phyloP scores from a whole-genome alignment of 92 coral and sea anemone species.

The Umimayanthus chanpuru region DNA sequence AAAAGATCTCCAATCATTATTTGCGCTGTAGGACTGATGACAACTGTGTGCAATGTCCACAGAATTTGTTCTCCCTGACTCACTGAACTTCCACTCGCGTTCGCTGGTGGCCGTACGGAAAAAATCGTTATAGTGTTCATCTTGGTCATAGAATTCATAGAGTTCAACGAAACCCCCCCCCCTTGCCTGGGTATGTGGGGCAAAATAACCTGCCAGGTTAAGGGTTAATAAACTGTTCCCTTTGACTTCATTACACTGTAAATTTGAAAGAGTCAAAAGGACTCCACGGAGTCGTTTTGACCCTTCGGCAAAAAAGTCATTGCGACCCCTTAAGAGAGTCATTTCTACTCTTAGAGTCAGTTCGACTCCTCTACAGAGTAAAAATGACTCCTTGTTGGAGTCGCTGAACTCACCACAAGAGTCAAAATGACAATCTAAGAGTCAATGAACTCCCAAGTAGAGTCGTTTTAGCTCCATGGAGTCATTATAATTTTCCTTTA shows the following conservation, averaged over 20 bases:
- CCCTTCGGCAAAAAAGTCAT: neutral
- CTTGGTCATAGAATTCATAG: slow-evolving; percentile 19
- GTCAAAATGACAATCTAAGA: neutral
- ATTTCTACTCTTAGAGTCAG: neutral
- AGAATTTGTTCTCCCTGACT: neutral
- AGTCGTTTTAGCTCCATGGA: too few relatives aligned
- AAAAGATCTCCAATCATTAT: slow-evolving; percentile 23
- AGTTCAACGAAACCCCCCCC: too few relatives aligned
- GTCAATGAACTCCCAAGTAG: too few relatives aligned
- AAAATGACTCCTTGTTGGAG: neutral
- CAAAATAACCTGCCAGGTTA: too few relatives aligned
- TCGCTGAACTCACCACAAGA: neutral
- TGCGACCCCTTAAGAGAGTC: neutral
- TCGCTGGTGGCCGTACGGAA: neutral
- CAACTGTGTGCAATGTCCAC: neutral
- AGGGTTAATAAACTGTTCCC: too few relatives aligned
- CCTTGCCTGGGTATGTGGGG: too few relatives aligned
- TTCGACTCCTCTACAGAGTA: neutral
- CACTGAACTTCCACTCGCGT: slow-evolving; percentile 3
- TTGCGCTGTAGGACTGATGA: slow-evolving; percentile 26
- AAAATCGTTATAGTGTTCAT: slow-evolving; percentile 7
- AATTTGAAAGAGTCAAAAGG: neutral
- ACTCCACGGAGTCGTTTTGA: neutral
- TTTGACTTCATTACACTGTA: too few relatives aligned
- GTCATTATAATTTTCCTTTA: too few relatives aligned